Percentiles rank a stretch among this genome's conserved stretches.
phyloP scores from a whole-genome alignment of 2,888 invertebrate genomes.

The Stenurella melanura region DNA sequence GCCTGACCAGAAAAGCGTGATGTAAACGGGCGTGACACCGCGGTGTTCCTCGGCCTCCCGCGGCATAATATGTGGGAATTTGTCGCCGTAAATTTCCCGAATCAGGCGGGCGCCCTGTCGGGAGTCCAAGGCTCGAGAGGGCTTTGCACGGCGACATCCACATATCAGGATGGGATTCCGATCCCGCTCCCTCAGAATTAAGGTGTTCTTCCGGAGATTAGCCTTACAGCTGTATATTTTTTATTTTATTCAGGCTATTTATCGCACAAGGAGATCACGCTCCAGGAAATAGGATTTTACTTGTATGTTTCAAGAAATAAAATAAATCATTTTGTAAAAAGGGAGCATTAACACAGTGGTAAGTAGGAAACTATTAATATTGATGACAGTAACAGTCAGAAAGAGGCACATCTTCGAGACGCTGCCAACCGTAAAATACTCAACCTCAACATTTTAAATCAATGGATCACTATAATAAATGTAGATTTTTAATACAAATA shows the following conservation, averaged over 20 bases:
- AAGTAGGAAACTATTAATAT: constrained; percentile 37
- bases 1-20: constrained; percentile 38
- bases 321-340: constrained; percentile 58
- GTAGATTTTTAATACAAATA: too few species aligned
- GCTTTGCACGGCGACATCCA: constrained; percentile 66
- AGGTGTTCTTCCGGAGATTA: constrained; percentile 71
- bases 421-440: not conserved
- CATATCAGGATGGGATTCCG: constrained; percentile 69
- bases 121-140: constrained; percentile 56
- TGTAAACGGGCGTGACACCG: constrained; percentile 49
- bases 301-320: constrained; percentile 55
- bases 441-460: not conserved
- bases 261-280: constrained; percentile 60
- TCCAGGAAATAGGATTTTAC: constrained; percentile 61
- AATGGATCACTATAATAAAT: not conserved
- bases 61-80: constrained; percentile 71
- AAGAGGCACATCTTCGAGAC: not conserved
- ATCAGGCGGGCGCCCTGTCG: constrained; percentile 61
- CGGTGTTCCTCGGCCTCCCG: constrained; percentile 52
- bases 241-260: constrained; percentile 68
- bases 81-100: constrained; percentile 71
- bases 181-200: constrained; percentile 65
- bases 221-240: constrained; percentile 67
- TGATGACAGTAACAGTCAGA: constrained; percentile 4
- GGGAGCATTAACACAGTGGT: constrained; percentile 40